Evolutionary conservation across 2,888 invertebrate genomes (phyloP), one percentile per base, ranked within the genome.

Genomic region (Oxyteleia sp.): DNA sequence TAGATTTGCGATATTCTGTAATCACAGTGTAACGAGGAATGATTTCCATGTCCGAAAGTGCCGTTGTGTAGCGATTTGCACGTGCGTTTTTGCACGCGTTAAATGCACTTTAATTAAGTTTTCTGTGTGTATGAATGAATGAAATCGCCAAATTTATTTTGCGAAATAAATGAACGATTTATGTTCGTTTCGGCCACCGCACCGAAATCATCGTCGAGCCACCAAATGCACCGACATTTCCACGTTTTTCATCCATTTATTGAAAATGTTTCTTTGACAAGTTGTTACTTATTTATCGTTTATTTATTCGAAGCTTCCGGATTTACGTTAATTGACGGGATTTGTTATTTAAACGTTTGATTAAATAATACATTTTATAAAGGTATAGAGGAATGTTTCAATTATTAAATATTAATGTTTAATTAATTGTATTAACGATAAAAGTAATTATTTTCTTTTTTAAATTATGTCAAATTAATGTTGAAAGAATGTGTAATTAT

Each of bases 51-150:
- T 47, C 47, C 57, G 38, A 69, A 57, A 38, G 55, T 49, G 38
- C 55, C 35, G 35, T 8, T 47, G 15, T 13, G 53, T 53, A 38
- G 41, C 32, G 18, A 55, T 45, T 45, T 55, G 55, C 38, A 68
- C 8, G 43, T 3, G 2, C 29, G n/a, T 53, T 68, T 69, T 57
- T 45, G 55, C 55, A 20, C 45, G 11, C 23, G n/a, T 55, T 69
- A 35, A 47, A 57, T 69, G 35, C 69, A 69, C 57, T 69, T 57
- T 69, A 47, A 47, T 53, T 26, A 68, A 68, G 26, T 55, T 55
- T 23, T 57, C 15, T n/a, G n/a, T n/a, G n/a, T n/a, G n/a, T n/a
- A n/a, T n/a, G 29, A 35, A 18, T 47, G 63, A 47, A 32, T 35
- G 47, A 47, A 47, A 29, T 43, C 20, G 10, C 10, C 11, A 29